Percentiles rank a stretch among this genome's conserved stretches.
These are phyloP conservation scores for Callimorpha dominula DNA, from an alignment of 2,888 invertebrate genomes.

Conservation along the genomic window DNA sequence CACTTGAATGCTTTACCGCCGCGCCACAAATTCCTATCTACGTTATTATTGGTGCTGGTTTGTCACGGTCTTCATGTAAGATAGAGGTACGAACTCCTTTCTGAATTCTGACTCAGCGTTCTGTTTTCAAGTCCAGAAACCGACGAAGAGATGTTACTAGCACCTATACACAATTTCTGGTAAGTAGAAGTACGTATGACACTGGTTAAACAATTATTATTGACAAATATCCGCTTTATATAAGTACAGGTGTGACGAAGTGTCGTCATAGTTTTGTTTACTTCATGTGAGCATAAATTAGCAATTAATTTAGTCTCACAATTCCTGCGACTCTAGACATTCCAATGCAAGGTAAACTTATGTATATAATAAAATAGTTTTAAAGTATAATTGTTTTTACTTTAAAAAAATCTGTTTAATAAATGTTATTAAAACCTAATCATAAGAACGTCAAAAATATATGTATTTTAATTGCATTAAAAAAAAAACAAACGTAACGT, in stretches of 20 bases:
- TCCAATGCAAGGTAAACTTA: slow-evolving; percentile 2
- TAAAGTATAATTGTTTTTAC: background rate
- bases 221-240: slow-evolving; percentile 9
- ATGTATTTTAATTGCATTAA: too few species aligned
- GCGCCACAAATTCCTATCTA: background rate
- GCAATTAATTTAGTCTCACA: slow-evolving; percentile 59
- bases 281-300: slow-evolving; percentile 67
- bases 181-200: background rate
- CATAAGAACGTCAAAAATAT: background rate
- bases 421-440: background rate
- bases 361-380: background rate
- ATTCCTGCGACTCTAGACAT: slow-evolving; percentile 9
- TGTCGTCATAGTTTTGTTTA: slow-evolving; percentile 55
- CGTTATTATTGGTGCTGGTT: background rate
- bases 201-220: background rate
- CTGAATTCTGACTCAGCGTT: background rate
- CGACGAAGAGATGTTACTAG: background rate
- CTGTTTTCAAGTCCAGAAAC: background rate
- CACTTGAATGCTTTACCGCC: background rate
- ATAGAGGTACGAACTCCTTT: background rate
- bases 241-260: slow-evolving; percentile 52
- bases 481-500: too few species aligned
- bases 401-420: background rate
- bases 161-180: background rate
- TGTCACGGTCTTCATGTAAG: background rate